Base-by-base conservation (phyloP, 92 coral and sea anemone genomes). In the Hydrozoanthus gracilis region DNA sequence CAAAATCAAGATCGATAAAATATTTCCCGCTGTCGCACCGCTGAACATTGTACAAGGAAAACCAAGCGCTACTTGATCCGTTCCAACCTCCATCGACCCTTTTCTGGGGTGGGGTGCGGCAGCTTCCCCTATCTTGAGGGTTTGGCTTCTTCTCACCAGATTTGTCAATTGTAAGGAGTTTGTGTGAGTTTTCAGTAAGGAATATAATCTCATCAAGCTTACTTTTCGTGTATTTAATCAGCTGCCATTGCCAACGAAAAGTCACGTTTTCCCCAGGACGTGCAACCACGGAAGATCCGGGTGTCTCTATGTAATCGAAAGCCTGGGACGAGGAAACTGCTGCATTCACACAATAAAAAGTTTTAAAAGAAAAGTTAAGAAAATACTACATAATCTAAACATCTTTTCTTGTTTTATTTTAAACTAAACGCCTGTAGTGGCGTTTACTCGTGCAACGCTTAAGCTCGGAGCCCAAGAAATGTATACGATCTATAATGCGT, bases 261-360 rank as follows among this genome's bases (percentile, higher is more conserved):
- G 62, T 13, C 0, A 75, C 79, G 18, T 51, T 75, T 75, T 75
- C 79, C n/a, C 79, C 64, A 50, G 79, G 47, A 7, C 79, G 79
- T 75, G 7, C 79, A 9, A 45, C 17, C 5, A 49, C 39, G 18
- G 62, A 11, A 14, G 56, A n/a, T 18, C 64, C 7, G 44, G 79
- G 79, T 51, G 79, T 75, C 47, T 0, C 14, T 5, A 46, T 75
- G 51, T 49, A 75, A 2, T 9, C 7, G 27, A 52, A 6, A 44
- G 45, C 79, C 3, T 20, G 6, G 15, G 49, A 48, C 14, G 11
- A 27, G 73, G 47, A 68, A 13, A 20, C 27, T 68, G 73, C 73
- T 68, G 48, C 13, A 35, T 6, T 17, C 39, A 68, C 4, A 3
- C 1, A 68, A 68, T 17, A 11, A 68, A 4, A 68, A 8, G 10